A percentile compares a stretch with the other conserved stretches of the same genome.
phyloP scores from a whole-genome alignment of 2,797 vertebrate genomes.

The Sebastes cheni region DNA sequence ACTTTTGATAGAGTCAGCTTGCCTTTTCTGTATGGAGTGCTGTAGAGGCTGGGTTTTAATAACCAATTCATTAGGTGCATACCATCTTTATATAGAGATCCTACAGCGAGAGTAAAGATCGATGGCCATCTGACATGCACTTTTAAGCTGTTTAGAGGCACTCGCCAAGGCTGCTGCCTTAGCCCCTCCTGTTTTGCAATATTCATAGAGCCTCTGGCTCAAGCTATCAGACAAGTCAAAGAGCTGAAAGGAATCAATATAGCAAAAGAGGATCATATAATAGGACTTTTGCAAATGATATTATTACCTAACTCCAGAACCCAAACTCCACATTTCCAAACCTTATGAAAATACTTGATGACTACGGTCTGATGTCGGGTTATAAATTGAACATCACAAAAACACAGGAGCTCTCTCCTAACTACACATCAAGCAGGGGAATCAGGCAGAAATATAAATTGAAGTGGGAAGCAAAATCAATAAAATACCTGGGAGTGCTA shows the following conservation, averaged over 20 bases:
- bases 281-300: background rate
- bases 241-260: background rate
- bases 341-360: background rate
- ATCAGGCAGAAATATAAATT: background rate
- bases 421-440: background rate
- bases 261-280: background rate
- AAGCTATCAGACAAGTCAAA: background rate
- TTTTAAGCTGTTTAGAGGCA: too few species aligned
- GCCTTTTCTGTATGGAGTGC: too few species aligned
- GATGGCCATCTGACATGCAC: too few species aligned
- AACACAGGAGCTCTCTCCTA: background rate
- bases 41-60: too few species aligned
- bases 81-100: too few species aligned
- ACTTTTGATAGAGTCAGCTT: too few species aligned
- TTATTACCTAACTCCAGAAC: background rate
- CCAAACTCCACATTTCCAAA: background rate
- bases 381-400: background rate
- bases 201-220: background rate
- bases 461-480: background rate
- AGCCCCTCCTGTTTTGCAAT: too few species aligned
- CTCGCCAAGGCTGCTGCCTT: too few species aligned
- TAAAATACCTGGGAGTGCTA: background rate
- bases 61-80: too few species aligned
- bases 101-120: too few species aligned
- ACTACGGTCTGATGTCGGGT: background rate